Base-by-base conservation (phyloP, 1,140 invertebrate genomes). In the Homalodisca vitripennis region DNA sequence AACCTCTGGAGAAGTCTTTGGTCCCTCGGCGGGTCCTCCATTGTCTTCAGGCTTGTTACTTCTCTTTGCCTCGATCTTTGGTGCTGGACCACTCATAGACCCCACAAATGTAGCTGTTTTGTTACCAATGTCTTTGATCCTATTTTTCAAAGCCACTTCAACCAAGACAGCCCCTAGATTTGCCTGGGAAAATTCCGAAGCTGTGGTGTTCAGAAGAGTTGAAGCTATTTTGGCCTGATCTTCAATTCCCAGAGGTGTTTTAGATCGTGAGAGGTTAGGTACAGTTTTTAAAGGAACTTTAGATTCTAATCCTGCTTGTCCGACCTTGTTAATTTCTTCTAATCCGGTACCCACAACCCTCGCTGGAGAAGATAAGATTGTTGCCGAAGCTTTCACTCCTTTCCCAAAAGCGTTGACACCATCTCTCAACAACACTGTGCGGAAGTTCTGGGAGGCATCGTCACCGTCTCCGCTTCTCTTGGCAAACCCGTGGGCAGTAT, bases 91-190 rank as follows among this genome's bases (percentile, higher is more conserved):
- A 20, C 14, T 22, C n/a, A 3, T 51, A 12, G 48, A 51, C 48
- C 22, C 14, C 17, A 51, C 48, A 3, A 22, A 14, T 20, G 3
- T 12, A 3, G 48, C 48, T 12, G 48, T 51, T 51, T 51, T 51
- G n/a, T 51, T 51, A 20, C 48, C 48, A 51, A 51, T 51, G n/a
- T 51, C 48, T 51, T 51, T 51, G 6, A 51, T 51, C 22, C 48
- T 3, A 22, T 51, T 51, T 51, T 51, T 51, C 22, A 51, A 51
- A 51, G 48, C 48, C 3, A 51, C 48, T 20, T 51, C 48, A 12
- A 51, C 48, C 6, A 51, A 22, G 22, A 51, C 48, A 51, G 48
- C 48, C 3, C 48, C 48, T 12, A 51, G 48, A 51, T 51, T 51
- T 20, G 48, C 48, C n/a, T 51, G 48, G 6, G 48, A 51, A 51